Percentiles rank a stretch among this genome's conserved stretches.
Conservation (phyloP, 2,797 vertebrate genomes). For the Lagocephalus sceleratus region DNA sequence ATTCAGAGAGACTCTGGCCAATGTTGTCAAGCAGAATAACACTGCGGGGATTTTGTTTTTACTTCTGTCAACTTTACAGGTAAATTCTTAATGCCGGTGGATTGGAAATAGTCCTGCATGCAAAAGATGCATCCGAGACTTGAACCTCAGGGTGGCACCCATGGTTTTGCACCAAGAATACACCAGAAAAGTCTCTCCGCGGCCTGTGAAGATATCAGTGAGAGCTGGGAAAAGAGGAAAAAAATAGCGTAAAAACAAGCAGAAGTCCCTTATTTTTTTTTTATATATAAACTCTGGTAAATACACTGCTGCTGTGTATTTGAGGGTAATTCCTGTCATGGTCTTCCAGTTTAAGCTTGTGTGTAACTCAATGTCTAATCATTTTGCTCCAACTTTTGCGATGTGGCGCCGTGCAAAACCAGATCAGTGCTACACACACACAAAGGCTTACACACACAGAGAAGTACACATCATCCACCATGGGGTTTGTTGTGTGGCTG, state of each 20-base stretch:
- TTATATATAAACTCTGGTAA: conserved; percentile 7
- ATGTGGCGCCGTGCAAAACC: conserved; percentile 42
- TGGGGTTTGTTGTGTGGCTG: conserved; percentile 47
- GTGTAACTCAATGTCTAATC: conserved; percentile 45
- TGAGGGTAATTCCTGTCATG: conserved; percentile 29
- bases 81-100: conserved; percentile 56
- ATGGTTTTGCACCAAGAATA: conserved; percentile 53
- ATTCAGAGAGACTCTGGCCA: conserved; percentile 63
- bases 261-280: conserved; percentile 38
- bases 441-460: conserved; percentile 4
- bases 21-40: conserved; percentile 61
- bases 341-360: conserved; percentile 39
- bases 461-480: conserved; percentile 9
- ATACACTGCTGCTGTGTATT: conserved; percentile 28
- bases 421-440: conserved; percentile 31
- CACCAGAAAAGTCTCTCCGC: conserved; percentile 14
- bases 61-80: conserved; percentile 53
- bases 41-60: conserved; percentile 28
- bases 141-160: conserved; percentile 44
- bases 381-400: conserved; percentile 47
- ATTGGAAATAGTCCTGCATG: conserved; percentile 47
- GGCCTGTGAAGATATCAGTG: conserved; percentile 20
- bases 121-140: conserved; percentile 28
- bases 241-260: conserved; percentile 16
- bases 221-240: conserved; percentile 1